phyloP scores from a whole-genome alignment of 2,888 invertebrate genomes.

The Hemaris fuciformis region DNA sequence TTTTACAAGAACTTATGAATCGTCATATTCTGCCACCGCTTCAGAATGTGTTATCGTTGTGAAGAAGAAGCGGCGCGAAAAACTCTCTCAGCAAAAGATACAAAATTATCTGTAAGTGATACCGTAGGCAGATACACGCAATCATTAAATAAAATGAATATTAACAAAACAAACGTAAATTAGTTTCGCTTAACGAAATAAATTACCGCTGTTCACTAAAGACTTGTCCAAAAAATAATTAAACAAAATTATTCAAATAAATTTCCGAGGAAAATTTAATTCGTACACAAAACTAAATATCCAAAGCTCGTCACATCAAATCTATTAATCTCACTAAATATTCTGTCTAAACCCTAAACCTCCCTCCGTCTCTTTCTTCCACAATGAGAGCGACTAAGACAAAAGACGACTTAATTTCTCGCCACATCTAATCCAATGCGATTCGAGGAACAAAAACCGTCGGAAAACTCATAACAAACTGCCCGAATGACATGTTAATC shows the following conservation, averaged over 20 bases:
- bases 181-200: too few relatives aligned
- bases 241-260: neutral
- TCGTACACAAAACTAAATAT: neutral
- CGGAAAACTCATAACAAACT: conserved; percentile 30
- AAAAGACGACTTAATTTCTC: neutral
- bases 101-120: too few relatives aligned
- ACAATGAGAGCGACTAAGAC: neutral
- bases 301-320: neutral
- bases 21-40: too few relatives aligned
- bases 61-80: neutral
- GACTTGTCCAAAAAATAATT: too few relatives aligned
- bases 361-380: neutral
- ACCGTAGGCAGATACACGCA: too few relatives aligned
- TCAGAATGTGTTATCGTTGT: too few relatives aligned
- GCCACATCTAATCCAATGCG: conserved; percentile 12
- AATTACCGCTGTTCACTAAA: too few relatives aligned
- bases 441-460: conserved; percentile 26
- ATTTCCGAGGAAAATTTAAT: neutral
- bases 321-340: conserved; percentile 9
- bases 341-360: conserved; percentile 1
- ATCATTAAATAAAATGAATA: too few relatives aligned
- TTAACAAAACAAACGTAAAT: too few relatives aligned
- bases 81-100: neutral
- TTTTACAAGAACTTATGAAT: too few relatives aligned
- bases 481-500: conserved; percentile 43